These are phyloP conservation scores for Chroicocephalus ridibundus DNA, from an alignment of 2,113 vertebrate genomes.

Conservation along the genomic window DNA sequence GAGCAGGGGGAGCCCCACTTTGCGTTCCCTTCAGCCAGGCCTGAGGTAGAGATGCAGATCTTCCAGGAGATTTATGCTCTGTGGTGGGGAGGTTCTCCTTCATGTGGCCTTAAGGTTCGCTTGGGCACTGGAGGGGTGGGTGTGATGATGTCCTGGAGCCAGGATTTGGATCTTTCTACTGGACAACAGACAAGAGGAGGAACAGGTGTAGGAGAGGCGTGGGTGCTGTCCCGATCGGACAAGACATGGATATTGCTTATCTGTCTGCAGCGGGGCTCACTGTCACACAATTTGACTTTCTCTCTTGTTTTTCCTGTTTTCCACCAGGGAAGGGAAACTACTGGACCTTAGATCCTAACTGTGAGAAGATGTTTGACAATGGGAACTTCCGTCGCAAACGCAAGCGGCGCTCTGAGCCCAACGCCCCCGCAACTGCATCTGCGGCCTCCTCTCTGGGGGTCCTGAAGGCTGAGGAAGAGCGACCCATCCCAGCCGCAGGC, in stretches of 20 bases:
- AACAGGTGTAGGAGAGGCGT: neutral
- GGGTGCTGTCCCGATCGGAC: neutral
- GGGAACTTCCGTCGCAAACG: constrained; percentile 96
- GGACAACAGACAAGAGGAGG: neutral
- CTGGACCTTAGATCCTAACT: constrained; percentile 98
- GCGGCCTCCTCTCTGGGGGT: constrained; percentile 24
- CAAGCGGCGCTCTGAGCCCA: constrained; percentile 88
- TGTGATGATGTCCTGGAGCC: neutral
- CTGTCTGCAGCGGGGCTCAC: neutral
- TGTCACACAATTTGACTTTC: neutral
- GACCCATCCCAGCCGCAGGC: constrained; percentile 34
- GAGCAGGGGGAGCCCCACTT: neutral
- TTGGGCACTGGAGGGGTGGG: accelerated
- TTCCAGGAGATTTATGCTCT: neutral
- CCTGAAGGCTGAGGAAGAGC: constrained; percentile 80
- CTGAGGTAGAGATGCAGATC: neutral
- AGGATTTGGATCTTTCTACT: neutral
- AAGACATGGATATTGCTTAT: neutral
- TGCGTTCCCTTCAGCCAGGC: accelerated
- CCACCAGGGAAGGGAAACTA: constrained; percentile 94
- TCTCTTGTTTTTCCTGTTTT: neutral
- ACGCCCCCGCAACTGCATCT: neutral
- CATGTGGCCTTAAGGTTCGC: neutral
- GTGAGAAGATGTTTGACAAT: constrained; percentile 99
- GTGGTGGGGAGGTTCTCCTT: neutral